These are phyloP conservation scores for Platycheirus rosarum DNA, from an alignment of 2,888 invertebrate species.

Conservation along the genomic window DNA sequence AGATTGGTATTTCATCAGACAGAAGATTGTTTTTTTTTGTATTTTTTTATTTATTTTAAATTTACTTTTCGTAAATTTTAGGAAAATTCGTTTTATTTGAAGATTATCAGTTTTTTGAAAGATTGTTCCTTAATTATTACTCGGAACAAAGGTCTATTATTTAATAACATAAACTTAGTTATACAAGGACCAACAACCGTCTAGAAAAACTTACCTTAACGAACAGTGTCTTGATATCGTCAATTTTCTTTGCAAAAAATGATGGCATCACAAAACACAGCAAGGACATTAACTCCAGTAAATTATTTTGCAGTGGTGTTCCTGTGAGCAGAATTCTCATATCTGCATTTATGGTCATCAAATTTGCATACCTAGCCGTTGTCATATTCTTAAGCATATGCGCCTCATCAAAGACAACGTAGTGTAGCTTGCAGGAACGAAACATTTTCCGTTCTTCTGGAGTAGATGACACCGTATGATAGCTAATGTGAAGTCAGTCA, in stretches of 20 bases:
- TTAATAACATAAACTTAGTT: too few relatives aligned
- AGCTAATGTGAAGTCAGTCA: slow-evolving; percentile 77
- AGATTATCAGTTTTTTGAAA: too few relatives aligned
- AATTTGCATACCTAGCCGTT: slow-evolving; percentile 93
- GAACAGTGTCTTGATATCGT: slow-evolving; percentile 94
- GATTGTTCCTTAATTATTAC: not conserved
- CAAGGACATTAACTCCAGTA: slow-evolving; percentile 96
- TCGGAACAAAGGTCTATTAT: too few relatives aligned
- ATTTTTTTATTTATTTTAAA: too few relatives aligned
- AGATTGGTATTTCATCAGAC: too few relatives aligned
- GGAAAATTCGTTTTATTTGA: too few relatives aligned
- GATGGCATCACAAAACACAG: slow-evolving; percentile 98
- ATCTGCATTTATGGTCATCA: slow-evolving; percentile 94
- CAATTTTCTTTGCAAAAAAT: slow-evolving; percentile 93
- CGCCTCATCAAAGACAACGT: slow-evolving; percentile 98
- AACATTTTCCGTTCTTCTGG: slow-evolving; percentile 96
- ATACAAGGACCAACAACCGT: too few relatives aligned
- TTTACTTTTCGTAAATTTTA: too few relatives aligned
- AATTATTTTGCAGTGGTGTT: slow-evolving; percentile 97
- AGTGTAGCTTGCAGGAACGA: slow-evolving; percentile 93
- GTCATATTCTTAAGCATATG: slow-evolving; percentile 99
- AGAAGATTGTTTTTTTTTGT: too few relatives aligned
- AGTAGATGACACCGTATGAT: slow-evolving; percentile 86
- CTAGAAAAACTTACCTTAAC: slow-evolving; percentile 86
- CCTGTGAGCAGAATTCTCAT: slow-evolving; percentile 95